Base-by-base conservation (phyloP, 35 echinoderm and acorn worm genomes). In the Anneissia japonica region DNA sequence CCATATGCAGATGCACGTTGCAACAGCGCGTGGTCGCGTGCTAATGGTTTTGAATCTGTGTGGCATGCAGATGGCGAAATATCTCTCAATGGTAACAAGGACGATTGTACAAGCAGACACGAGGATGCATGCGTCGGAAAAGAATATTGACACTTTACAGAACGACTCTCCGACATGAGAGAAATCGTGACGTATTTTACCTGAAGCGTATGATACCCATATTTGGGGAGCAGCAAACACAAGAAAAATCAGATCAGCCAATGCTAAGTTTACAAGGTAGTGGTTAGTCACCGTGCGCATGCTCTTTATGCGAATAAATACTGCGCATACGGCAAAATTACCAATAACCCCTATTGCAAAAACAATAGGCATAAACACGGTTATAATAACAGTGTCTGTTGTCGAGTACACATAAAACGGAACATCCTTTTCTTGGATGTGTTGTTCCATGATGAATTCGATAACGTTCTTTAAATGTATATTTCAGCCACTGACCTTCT, bases 261-360 rank as follows among this genome's bases (percentile, higher is more conserved):
- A 79, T 5, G 94, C 94, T 31, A 97, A 88, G 85, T 93, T 93
- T 7, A 93, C 87, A n/a, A 97, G 85, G 77, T 93, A 97, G 77
- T 97, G 91, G 77, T 97, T 97, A 9, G 94, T 97, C 21, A 97
- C 94, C 29, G 94, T 97, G 46, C 94, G 82, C 94, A 97, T 97
- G 43, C 81, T 72, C 83, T 93, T 86, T n/a, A 90, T 87, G 37
- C 88, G 79, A 46, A 97, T 88, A 76, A 97, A 93, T 21, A 88
- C 94, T 29, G 88, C 72, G 38, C 93, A 93, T 23, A 93, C 88
- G n/a, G 91, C 86, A 37, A 86, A 77, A 74, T 97, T 97, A n/a
- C 94, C 94, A 31, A 97, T 51, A 32, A 93, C 91, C 56, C 94
- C 94, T 17, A 97, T 93, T 35, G 88, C 85, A 79, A 97, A 97